Conservation (phyloP, 2,888 invertebrate genomes). For the Agrotis exclamationis region DNA sequence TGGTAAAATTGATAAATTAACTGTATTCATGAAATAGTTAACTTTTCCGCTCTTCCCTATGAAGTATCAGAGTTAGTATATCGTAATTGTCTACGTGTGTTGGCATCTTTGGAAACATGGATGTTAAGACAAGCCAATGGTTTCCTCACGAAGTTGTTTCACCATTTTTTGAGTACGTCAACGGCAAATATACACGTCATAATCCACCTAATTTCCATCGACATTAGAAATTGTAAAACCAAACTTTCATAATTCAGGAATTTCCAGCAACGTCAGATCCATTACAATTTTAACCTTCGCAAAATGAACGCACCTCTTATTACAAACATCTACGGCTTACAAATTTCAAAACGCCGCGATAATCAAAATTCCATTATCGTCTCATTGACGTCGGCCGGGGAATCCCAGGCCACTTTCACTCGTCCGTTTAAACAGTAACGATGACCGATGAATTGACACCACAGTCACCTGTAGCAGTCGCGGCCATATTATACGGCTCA, state of each 20-base stretch:
- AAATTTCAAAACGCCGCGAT: conserved; percentile 20
- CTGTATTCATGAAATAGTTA: background rate
- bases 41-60: background rate
- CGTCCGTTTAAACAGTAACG: conserved; percentile 45
- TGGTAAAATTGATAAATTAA: background rate
- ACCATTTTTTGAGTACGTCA: background rate
- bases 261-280: conserved; percentile 1
- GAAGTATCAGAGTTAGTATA: no score
- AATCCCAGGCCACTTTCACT: conserved; percentile 58
- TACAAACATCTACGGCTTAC: conserved; percentile 9
- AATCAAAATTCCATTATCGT: conserved; percentile 38
- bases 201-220: background rate
- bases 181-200: background rate
- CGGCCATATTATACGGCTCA: background rate
- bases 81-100: background rate
- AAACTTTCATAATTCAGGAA: conserved; percentile 6
- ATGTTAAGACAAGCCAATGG: background rate
- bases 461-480: conserved; percentile 15
- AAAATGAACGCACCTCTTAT: conserved; percentile 3
- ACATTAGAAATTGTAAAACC: conserved; percentile 24
- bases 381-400: conserved; percentile 52
- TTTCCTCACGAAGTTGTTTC: background rate
- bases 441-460: conserved; percentile 40
- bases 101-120: background rate
- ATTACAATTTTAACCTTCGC: conserved; percentile 4